Base-by-base conservation (phyloP, 2,888 invertebrate species). In the Dendrolimus houi region DNA sequence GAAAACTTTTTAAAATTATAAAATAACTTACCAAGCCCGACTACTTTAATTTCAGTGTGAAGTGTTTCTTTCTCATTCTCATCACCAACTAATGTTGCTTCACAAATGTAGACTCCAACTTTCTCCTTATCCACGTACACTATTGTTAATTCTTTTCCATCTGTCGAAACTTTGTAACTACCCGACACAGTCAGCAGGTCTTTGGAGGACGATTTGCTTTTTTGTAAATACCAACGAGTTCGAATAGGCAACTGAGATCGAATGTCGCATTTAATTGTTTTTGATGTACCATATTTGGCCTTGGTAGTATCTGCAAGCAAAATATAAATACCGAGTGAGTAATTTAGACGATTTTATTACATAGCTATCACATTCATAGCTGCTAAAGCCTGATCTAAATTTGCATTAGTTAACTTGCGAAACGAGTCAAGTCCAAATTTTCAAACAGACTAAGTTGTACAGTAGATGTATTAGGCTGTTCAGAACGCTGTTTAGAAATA, bases 61-160 rank as follows among this genome's bases (percentile, higher is more conserved):
- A 52, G 56, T 9, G 56, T 55, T 52, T 54, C 47, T 13, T 59
- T 61, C 17, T 59, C 53, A 17, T 47, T 55, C n/a, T 54, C 54
- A 42, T 65, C 59, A 29, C 56, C 52, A 29, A 42, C 52, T 10
- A 65, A 58, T 9, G 55, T 55, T 6, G 57, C 65, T 56, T 56
- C 58, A 42, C 65, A 65, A 7, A 56, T 62, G 9, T 64, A 65
- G 56, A 54, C 60, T 52, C 62, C 65, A 42, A 56, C 56, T 29
- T 55, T 53, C 7, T 57, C 58, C 42, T 62, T 52, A 54, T 59
- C 57, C 41, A 58, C 55, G 6, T 58, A 59, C 1, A 40, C 17
- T 1, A 63, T 59, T 9, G 17, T 13, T 55, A 65, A 59, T 8
- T 13, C 53, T 2, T 53, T 54, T 53, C 14, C 55, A 13, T 61